Conservation (phyloP, 2,888 invertebrate species). For the Stenolophus ochropezus region DNA sequence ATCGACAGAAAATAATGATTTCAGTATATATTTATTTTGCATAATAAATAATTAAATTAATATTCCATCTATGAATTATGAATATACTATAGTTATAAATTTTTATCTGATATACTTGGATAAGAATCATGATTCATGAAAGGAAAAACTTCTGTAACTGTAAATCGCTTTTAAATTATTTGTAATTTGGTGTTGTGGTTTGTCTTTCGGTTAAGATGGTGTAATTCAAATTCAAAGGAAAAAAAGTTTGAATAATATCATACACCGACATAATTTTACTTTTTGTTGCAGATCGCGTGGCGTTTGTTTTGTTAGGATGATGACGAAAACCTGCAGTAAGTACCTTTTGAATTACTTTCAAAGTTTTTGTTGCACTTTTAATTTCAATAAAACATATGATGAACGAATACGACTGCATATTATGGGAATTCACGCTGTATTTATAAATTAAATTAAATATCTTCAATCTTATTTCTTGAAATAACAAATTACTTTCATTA, state of each 20-base stretch:
- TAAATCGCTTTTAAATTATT: slow-evolving; percentile 31
- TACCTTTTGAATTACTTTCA: background rate
- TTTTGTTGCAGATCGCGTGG: background rate
- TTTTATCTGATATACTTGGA: slow-evolving; percentile 12
- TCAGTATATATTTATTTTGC: too few relatives aligned
- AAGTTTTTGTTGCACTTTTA: background rate
- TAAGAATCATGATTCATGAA: slow-evolving; percentile 6
- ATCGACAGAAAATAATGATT: too few relatives aligned
- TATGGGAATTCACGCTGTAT: too few relatives aligned
- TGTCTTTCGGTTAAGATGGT: background rate
- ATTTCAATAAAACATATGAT: background rate
- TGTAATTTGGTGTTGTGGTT: slow-evolving; percentile 3
- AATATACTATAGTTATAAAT: background rate
- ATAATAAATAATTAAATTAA: too few relatives aligned
- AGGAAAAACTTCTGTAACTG: background rate
- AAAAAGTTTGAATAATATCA: background rate
- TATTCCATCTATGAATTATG: too few relatives aligned
- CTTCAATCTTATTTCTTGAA: too few relatives aligned
- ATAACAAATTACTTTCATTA: too few relatives aligned
- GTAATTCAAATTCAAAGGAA: background rate
- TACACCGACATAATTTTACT: background rate
- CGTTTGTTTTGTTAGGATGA: background rate
- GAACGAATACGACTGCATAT: too few relatives aligned
- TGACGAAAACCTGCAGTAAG: background rate
- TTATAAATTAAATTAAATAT: too few relatives aligned